A percentile compares a stretch with the other conserved stretches of the same genome.
Evolutionary conservation across 2,888 invertebrate species (phyloP).

Genomic region (Tipula lateralis): DNA sequence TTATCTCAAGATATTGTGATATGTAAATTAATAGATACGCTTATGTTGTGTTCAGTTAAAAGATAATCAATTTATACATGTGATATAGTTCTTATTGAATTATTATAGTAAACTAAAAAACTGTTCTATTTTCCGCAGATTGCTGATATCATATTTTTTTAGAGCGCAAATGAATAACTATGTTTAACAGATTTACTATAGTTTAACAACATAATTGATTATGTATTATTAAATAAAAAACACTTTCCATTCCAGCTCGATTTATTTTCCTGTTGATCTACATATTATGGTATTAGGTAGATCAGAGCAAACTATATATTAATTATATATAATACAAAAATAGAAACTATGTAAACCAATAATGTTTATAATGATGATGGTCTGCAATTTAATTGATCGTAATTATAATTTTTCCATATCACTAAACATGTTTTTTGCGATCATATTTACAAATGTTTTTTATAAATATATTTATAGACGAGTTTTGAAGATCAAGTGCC

Average conservation of each 20-base stretch:
- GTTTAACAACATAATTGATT: not conserved
- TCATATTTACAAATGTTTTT: not conserved
- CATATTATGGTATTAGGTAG: not conserved
- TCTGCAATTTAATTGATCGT: not conserved
- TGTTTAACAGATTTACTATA: not conserved
- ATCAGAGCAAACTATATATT: not conserved
- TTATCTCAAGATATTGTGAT: not conserved
- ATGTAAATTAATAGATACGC: not conserved
- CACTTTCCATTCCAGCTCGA: not conserved
- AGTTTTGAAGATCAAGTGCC: not conserved
- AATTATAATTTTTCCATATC: not conserved
- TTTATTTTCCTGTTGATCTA: not conserved
- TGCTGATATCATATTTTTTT: not conserved
- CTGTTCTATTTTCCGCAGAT: not conserved
- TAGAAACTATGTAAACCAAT: not conserved
- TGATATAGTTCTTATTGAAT: not conserved
- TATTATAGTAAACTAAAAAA: not conserved
- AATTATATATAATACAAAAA: not conserved
- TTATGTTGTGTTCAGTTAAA: not conserved
- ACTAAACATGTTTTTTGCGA: not conserved
- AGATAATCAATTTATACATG: not conserved
- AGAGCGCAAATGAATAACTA: not conserved
- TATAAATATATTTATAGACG: not conserved
- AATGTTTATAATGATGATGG: not conserved
- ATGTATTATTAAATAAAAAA: not conserved